phyloP scores from a whole-genome alignment of 2,888 invertebrate genomes.

The Netelia melanura region DNA sequence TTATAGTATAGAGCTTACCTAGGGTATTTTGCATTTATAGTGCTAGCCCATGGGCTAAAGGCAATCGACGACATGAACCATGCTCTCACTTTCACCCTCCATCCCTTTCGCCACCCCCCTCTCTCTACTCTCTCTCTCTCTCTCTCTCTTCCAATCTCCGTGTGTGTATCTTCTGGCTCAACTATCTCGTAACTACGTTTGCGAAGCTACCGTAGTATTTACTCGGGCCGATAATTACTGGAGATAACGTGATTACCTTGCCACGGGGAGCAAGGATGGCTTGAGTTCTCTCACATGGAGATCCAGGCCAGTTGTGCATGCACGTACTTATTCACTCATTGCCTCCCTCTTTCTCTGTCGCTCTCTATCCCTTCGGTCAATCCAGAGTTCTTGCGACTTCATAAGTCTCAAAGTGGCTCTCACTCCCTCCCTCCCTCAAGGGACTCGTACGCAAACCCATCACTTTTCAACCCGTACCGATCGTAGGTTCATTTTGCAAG shows the following conservation, averaged over 20 bases:
- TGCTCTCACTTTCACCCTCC: neutral
- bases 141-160: neutral
- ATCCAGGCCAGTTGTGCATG: slow-evolving; percentile 9
- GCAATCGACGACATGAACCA: slow-evolving; percentile 38
- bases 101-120: neutral
- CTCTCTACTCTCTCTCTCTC: slow-evolving; percentile 14
- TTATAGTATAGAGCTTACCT: slow-evolving; percentile 35
- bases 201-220: slow-evolving; percentile 43
- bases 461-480: too few relatives aligned
- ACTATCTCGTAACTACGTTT: slow-evolving; percentile 22
- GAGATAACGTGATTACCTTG: slow-evolving; percentile 63
- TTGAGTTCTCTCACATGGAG: slow-evolving; percentile 19
- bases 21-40: slow-evolving; percentile 62
- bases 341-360: neutral
- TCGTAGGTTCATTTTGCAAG: too few relatives aligned
- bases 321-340: neutral
- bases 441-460: too few relatives aligned
- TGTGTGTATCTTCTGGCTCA: slow-evolving; percentile 7
- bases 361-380: neutral
- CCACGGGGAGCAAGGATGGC: slow-evolving; percentile 41
- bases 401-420: neutral
- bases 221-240: slow-evolving; percentile 60
- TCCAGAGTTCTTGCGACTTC: slow-evolving; percentile 24
- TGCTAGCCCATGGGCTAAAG: slow-evolving; percentile 49
- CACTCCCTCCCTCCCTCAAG: neutral